Base-by-base conservation (phyloP, 2,888 invertebrate species). In the Bedellia somnulentella region DNA sequence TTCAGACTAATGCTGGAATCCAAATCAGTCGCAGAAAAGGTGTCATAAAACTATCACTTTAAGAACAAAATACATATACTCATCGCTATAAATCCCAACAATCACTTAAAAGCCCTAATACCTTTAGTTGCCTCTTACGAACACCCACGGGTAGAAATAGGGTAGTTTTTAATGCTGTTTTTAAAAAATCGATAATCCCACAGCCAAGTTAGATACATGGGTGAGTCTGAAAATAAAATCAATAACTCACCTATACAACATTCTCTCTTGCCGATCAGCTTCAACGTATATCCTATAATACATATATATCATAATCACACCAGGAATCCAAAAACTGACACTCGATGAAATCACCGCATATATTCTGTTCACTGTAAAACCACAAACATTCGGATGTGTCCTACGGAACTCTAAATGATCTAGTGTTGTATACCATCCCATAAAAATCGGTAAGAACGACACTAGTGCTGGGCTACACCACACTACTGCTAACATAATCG, bases 271-370 rank as follows among this genome's bases (percentile, higher is more conserved):
- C 4, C 90, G 71, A 56, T 90, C 89, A 3, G 91, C 90, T 48
- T 91, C 90, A 53, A 84, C 79, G 57, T 90, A 90, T 49, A 90
- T 90, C 61, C 89, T 84, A 75, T 89, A 92, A 67, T 93, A 94
- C 86, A 93, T 93, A 49, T 85, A 86, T 43, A 93, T 81, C 93
- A 93, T 94, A 35, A 93, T 91, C 54, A 92, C 86, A 24, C 93
- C 93, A 0, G 93, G 93, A 37, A 93, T 86, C 93, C 93, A 94
- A 60, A 93, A 94, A 58, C 93, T 93, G 43, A 93, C 87, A 61
- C 90, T 86, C 42, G 91, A 92, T 31, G 93, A 93, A 37, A 93
- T 81, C 43, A 93, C 84, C 30, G 92, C 91, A 46, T 93, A 94
- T 35, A 86, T 81, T 59, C 83, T 85, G 64, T 93, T 93, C 52